Conservation (phyloP, 2,113 vertebrate species). For the Calidris pugnax region DNA sequence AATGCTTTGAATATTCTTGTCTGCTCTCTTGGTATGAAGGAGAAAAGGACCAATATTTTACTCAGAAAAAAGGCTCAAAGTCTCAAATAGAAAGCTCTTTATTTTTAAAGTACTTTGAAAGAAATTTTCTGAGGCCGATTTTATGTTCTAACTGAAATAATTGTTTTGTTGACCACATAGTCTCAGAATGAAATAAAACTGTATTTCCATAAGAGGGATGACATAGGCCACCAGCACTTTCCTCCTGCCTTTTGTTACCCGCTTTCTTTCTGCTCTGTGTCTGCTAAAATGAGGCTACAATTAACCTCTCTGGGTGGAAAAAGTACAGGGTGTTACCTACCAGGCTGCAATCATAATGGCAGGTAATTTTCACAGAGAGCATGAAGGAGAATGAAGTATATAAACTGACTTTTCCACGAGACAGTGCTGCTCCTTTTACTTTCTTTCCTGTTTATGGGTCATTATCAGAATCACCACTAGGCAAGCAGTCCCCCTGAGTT, state of each 20-base stretch:
- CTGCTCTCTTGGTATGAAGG: neutral
- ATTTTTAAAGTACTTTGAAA: neutral
- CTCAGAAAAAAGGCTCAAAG: neutral
- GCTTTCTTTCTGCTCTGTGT: neutral
- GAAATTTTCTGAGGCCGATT: neutral
- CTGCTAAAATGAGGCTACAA: neutral
- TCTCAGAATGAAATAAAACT: neutral
- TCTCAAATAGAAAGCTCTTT: neutral
- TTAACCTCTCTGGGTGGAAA: neutral
- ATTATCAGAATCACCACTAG: neutral
- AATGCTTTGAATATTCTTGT: neutral
- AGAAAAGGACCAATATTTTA: neutral
- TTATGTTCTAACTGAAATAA: neutral
- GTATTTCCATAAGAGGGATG: neutral
- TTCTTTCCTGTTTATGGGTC: neutral
- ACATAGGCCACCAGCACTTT: neutral
- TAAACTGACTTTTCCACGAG: neutral
- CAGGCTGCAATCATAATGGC: neutral
- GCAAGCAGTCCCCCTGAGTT: neutral
- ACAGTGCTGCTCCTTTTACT: neutral
- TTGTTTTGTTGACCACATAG: neutral
- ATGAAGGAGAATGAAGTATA: neutral
- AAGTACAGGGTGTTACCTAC: neutral
- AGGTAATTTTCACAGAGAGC: neutral
- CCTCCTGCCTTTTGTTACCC: neutral